A percentile compares a stretch with the other conserved stretches of the same genome.
Evolutionary conservation across 2,113 vertebrate genomes (phyloP).

Genomic region (Gopherus flavomarginatus): DNA sequence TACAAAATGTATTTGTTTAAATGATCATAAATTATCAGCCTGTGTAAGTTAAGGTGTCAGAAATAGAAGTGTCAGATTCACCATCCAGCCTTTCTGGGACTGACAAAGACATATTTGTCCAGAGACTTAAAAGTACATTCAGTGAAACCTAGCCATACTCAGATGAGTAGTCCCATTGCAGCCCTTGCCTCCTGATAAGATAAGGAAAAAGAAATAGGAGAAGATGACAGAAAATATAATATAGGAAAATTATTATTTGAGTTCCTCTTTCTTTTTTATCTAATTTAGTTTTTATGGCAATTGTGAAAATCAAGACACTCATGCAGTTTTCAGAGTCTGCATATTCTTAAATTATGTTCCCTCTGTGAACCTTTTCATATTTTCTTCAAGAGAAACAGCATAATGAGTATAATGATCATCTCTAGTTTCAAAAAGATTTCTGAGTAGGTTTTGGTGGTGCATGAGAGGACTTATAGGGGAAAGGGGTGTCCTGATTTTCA

Average conservation of each 20-base stretch:
- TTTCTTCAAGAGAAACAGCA: constrained; percentile 51
- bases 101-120: neutral
- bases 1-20: neutral
- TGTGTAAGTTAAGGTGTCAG: neutral
- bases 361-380: constrained; percentile 27
- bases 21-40: neutral
- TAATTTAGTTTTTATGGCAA: constrained; percentile 42
- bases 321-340: neutral
- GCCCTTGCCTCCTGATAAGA: neutral
- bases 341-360: constrained; percentile 55
- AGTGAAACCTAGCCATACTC: neutral
- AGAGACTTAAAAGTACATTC: neutral
- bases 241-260: neutral
- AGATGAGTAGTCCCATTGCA: neutral
- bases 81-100: neutral
- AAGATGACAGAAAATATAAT: neutral
- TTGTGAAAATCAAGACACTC: constrained; percentile 22
- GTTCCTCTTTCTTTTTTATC: neutral
- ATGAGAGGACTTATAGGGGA: neutral
- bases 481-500: neutral
- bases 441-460: constrained; percentile 37
- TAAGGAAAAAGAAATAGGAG: neutral
- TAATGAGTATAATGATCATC: constrained; percentile 55
- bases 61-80: neutral
- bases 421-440: constrained; percentile 45